phyloP scores from a whole-genome alignment of 1,140 invertebrate genomes.

The Sarcophaga peregrina region DNA sequence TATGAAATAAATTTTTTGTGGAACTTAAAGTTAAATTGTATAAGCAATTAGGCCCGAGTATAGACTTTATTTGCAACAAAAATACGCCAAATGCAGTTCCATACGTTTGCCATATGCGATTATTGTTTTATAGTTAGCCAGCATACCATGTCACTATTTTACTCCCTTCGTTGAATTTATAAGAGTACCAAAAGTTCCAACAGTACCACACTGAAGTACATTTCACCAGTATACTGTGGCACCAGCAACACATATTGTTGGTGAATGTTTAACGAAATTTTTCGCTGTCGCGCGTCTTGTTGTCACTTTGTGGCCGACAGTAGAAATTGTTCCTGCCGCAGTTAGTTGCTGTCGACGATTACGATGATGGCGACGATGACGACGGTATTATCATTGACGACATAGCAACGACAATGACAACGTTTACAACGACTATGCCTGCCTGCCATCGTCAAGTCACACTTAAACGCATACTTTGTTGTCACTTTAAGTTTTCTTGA shows the following conservation, averaged over 20 bases:
- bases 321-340: constrained; percentile 52
- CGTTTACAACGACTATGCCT: neutral
- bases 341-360: constrained; percentile 45
- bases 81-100: neutral
- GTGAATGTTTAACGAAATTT: constrained; percentile 16
- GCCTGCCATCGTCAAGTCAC: constrained; percentile 23
- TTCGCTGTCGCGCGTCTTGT: constrained; percentile 33
- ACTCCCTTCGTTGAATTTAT: constrained; percentile 23
- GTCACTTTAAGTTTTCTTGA: constrained; percentile 48
- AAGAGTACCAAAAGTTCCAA: neutral
- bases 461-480: constrained; percentile 42
- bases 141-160: constrained; percentile 25
- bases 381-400: neutral
- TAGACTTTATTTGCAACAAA: no score
- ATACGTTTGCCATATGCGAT: constrained; percentile 28
- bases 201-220: neutral
- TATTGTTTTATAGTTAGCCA: constrained; percentile 27
- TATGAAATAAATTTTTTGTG: no score
- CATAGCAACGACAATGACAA: constrained; percentile 8
- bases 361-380: neutral
- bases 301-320: constrained; percentile 50
- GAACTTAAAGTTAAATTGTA: no score
- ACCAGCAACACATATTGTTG: neutral
- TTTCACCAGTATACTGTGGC: neutral
- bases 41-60: no score